These are phyloP conservation scores for Chaetoderma sp. DNA, from an alignment of 2,888 invertebrate genomes.

Conservation along the genomic window DNA sequence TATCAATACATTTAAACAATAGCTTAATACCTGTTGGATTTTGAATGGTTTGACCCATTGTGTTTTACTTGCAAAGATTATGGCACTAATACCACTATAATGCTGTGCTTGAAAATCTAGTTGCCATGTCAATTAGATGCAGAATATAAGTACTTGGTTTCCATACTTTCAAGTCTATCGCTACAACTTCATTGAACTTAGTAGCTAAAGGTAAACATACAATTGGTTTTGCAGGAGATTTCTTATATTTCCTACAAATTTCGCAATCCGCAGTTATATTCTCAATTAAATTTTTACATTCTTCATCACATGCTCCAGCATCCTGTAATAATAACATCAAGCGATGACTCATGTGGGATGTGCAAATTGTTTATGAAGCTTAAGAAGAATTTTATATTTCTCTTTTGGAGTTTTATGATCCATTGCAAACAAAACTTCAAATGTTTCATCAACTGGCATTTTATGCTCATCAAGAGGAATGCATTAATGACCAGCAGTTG, in stretches of 20 bases:
- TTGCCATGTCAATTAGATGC: slow-evolving; percentile 16
- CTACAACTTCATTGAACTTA: slow-evolving; percentile 6
- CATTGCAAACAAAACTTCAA: neutral
- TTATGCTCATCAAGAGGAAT: slow-evolving; percentile 21
- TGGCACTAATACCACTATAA: no score
- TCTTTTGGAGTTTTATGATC: neutral
- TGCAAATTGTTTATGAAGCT: slow-evolving; percentile 5
- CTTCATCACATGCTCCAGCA: slow-evolving; percentile 4
- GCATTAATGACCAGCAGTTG: slow-evolving; percentile 34
- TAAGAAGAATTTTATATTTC: neutral
- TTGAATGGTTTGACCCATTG: no score
- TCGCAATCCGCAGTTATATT: slow-evolving; percentile 3
- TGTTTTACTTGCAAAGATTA: no score
- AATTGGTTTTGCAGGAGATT: slow-evolving; percentile 10
- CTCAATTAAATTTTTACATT: neutral
- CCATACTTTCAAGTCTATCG: slow-evolving; percentile 14
- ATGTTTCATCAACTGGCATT: neutral
- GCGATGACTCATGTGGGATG: slow-evolving; percentile 9
- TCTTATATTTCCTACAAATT: slow-evolving; percentile 5
- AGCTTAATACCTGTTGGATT: no score
- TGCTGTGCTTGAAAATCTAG: no score
- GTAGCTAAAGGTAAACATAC: slow-evolving; percentile 7
- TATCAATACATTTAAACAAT: no score
- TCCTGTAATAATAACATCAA: slow-evolving; percentile 11
- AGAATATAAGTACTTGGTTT: slow-evolving; percentile 1